Conservation (phyloP, 1,140 invertebrate species). For the Hyles euphorbiae region DNA sequence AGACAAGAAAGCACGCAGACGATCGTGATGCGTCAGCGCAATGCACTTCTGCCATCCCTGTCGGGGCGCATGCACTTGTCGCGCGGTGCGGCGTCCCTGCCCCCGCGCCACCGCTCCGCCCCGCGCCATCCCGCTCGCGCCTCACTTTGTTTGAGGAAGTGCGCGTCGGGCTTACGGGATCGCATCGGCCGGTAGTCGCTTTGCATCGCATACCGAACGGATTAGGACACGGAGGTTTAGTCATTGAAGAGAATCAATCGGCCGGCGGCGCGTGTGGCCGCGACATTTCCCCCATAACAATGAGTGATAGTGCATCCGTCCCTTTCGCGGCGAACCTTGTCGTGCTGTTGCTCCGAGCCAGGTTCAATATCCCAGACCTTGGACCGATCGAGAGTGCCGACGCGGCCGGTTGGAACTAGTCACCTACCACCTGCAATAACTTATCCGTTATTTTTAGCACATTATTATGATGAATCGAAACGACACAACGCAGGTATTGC, state of each 20-base stretch:
- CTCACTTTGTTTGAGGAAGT: conserved; percentile 56
- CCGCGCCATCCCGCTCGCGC: conserved; percentile 31
- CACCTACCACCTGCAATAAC: conserved; percentile 60
- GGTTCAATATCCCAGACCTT: conserved; percentile 74
- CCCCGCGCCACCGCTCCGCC: conserved; percentile 35
- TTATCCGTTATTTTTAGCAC: conserved; percentile 54
- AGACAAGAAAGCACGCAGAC: conserved; percentile 44
- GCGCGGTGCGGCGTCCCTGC: conserved; percentile 26
- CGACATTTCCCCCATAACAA: conserved; percentile 68
- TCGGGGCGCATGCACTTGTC: conserved; percentile 46
- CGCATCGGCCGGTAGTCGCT: conserved; percentile 34
- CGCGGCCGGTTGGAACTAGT: conserved; percentile 60
- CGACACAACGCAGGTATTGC: background rate
- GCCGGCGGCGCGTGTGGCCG: conserved; percentile 51
- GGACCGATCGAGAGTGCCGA: conserved; percentile 56
- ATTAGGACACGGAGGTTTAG: conserved; percentile 52
- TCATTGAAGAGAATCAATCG: conserved; percentile 41
- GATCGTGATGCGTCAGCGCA: conserved; percentile 65
- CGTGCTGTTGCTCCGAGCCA: conserved; percentile 60
- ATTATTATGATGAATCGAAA: conserved; percentile 22
- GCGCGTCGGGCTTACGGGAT: conserved; percentile 47
- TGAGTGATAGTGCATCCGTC: conserved; percentile 69
- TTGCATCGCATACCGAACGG: conserved; percentile 52
- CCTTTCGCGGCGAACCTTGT: conserved; percentile 60
- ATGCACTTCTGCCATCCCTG: conserved; percentile 54